Conservation (phyloP, 2,888 invertebrate genomes). For the Ectemnius lituratus region DNA sequence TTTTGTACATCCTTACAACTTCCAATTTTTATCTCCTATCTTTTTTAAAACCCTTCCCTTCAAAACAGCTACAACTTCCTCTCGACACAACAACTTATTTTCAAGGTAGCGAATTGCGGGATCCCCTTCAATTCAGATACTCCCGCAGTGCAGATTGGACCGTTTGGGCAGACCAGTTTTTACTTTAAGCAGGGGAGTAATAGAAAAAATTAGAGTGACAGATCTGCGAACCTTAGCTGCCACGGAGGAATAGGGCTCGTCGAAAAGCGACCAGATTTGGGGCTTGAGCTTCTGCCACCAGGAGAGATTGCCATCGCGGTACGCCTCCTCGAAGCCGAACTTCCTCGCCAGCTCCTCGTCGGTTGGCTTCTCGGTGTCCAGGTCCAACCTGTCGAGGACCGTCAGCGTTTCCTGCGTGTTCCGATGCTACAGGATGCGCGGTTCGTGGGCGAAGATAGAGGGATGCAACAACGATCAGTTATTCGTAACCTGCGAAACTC, state of each 20-base stretch:
- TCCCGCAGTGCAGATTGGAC: too few relatives aligned
- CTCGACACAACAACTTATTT: too few relatives aligned
- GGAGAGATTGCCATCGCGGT: constrained; percentile 91
- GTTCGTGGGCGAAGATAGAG: constrained; percentile 49
- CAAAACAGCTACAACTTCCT: too few relatives aligned
- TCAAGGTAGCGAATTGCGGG: too few relatives aligned
- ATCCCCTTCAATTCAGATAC: too few relatives aligned
- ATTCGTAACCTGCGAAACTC: constrained; percentile 54
- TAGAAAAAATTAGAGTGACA: too few relatives aligned
- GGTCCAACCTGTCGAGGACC: constrained; percentile 96
- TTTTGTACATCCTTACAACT: too few relatives aligned
- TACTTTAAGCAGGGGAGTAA: too few relatives aligned
- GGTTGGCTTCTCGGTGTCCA: constrained; percentile 98
- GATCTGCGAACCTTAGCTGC: constrained; percentile 90
- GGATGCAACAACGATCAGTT: constrained; percentile 62
- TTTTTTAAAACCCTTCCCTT: too few relatives aligned
- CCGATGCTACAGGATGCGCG: constrained; percentile 84
- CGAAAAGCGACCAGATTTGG: constrained; percentile 99
- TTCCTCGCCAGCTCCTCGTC: constrained; percentile 98
- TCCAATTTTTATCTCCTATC: too few relatives aligned
- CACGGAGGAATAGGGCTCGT: constrained; percentile 99
- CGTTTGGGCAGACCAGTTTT: too few relatives aligned
- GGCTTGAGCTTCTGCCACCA: constrained; percentile 99
- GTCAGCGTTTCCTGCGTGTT: constrained; percentile 99
- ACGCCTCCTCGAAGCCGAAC: constrained; percentile 97